These are phyloP conservation scores for Tenodera sinensis DNA, from an alignment of 2,888 invertebrate species.

Conservation along the genomic window DNA sequence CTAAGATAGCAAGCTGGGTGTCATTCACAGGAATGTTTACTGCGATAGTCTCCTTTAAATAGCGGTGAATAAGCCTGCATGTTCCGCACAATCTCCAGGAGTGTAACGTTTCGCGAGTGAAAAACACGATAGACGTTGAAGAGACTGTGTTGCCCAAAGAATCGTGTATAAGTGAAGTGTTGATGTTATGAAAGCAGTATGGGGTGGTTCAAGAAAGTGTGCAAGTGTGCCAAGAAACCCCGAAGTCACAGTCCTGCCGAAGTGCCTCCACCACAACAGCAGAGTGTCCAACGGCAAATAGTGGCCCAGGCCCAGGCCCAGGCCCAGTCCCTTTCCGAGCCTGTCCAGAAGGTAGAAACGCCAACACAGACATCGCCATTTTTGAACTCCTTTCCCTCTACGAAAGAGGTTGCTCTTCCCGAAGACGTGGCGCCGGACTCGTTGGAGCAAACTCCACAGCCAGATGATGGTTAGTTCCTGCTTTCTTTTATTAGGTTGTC, in stretches of 20 bases:
- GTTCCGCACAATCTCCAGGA: too few relatives aligned
- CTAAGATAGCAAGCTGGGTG: too few relatives aligned
- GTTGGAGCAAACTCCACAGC: not conserved
- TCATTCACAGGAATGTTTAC: too few relatives aligned
- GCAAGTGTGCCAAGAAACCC: not conserved
- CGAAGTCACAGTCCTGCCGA: not conserved
- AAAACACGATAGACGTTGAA: too few relatives aligned
- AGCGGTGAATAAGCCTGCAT: too few relatives aligned
- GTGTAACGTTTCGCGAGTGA: too few relatives aligned
- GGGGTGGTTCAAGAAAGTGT: conserved; percentile 9
- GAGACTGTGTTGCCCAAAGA: too few relatives aligned
- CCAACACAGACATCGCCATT: not conserved
- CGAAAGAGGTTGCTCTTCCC: not conserved
- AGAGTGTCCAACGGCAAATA: not conserved
- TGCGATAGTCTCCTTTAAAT: too few relatives aligned
- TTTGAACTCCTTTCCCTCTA: not conserved
- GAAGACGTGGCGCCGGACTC: not conserved
- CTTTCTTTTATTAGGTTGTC: not conserved
- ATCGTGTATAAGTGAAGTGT: not conserved
- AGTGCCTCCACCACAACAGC: not conserved
- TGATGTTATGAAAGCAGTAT: not conserved
- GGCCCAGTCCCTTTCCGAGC: not conserved
- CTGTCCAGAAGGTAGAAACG: not conserved
- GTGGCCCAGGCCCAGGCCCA: too few relatives aligned
- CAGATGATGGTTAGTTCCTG: not conserved